Evolutionary conservation across 2,888 invertebrate genomes (phyloP).

Genomic region (Dynastes maya): DNA sequence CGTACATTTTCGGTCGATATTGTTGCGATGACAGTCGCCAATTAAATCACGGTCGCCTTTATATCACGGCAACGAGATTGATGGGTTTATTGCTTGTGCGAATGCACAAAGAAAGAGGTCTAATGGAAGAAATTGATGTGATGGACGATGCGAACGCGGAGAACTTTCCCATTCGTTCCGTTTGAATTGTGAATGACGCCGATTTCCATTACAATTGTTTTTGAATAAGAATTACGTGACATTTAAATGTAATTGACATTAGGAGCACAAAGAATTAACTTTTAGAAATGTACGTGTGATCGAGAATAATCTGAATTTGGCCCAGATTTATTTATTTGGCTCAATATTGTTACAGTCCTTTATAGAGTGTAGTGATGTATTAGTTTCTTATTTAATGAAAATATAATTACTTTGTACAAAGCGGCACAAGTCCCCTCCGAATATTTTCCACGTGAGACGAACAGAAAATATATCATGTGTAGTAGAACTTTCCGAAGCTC

Average conservation of each 20-base stretch:
- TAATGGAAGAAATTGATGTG: not conserved
- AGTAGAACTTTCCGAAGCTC: too few relatives aligned
- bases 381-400: too few relatives aligned
- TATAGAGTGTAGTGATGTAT: too few relatives aligned
- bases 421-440: too few relatives aligned
- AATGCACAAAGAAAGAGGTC: slow-evolving; percentile 20
- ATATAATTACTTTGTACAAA: too few relatives aligned
- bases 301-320: too few relatives aligned
- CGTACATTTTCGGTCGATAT: slow-evolving; percentile 25
- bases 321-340: too few relatives aligned
- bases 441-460: too few relatives aligned
- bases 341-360: too few relatives aligned
- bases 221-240: not conserved
- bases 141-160: not conserved
- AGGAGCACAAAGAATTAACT: too few relatives aligned
- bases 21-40: slow-evolving; percentile 40
- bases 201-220: not conserved
- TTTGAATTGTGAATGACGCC: not conserved
- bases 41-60: slow-evolving; percentile 33
- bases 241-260: not conserved
- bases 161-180: slow-evolving; percentile 4
- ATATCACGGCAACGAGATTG: slow-evolving; percentile 20
- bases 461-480: too few relatives aligned
- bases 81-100: slow-evolving; percentile 39
- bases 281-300: too few relatives aligned